Percentiles rank a stretch among this genome's conserved stretches.
Evolutionary conservation across 2,113 vertebrate species (phyloP).

Genomic region (Rhinogobius similis): DNA sequence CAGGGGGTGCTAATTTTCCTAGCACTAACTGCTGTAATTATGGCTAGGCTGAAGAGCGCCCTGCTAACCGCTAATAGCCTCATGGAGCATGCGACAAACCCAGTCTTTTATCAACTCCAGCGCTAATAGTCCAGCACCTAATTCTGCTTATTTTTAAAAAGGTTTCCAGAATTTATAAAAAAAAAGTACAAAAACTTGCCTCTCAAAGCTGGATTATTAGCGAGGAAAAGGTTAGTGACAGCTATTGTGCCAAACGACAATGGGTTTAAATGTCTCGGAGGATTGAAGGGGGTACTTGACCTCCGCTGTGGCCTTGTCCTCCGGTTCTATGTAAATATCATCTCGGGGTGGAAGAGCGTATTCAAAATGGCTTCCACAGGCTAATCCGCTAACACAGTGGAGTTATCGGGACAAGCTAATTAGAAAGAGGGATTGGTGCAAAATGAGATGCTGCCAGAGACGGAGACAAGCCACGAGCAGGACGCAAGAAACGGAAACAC

Average conservation of each 20-base stretch:
- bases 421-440: background rate
- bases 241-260: constrained; percentile 32
- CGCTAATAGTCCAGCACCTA: constrained; percentile 60
- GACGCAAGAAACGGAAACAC: too few species aligned
- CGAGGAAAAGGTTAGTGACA: constrained; percentile 36
- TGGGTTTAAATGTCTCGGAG: constrained; percentile 24
- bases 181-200: background rate
- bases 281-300: constrained; percentile 40
- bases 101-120: constrained; percentile 58
- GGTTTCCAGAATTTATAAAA: background rate
- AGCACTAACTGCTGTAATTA: constrained; percentile 90
- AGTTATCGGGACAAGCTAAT: background rate
- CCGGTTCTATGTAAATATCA: constrained; percentile 44
- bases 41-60: constrained; percentile 83
- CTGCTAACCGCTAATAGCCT: constrained; percentile 87
- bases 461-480: background rate
- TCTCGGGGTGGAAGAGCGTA: background rate
- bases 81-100: constrained; percentile 68
- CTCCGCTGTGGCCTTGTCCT: constrained; percentile 27
- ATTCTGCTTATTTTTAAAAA: constrained; percentile 16
- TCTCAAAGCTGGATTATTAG: background rate
- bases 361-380: background rate
- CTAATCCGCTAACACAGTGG: background rate
- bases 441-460: background rate
- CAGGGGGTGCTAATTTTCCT: constrained; percentile 82